A percentile compares a stretch with the other conserved stretches of the same genome.
phyloP scores from a whole-genome alignment of 2,113 vertebrate species.

The Microcebus ravelobensis region DNA sequence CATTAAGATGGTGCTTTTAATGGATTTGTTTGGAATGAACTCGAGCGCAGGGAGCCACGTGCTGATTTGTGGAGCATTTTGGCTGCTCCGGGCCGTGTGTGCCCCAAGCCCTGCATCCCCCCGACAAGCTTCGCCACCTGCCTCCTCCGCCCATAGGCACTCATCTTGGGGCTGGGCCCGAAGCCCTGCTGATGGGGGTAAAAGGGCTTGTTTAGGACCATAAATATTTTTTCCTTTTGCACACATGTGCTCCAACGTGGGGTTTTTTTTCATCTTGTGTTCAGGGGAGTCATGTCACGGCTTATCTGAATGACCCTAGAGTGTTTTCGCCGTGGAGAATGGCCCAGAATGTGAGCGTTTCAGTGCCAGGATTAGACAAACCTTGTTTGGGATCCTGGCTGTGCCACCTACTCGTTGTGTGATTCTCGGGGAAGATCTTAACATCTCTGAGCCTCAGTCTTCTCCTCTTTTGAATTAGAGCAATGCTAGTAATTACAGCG shows the following conservation, averaged over 20 bases:
- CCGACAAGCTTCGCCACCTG: too few species aligned
- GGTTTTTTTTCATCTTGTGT: not conserved
- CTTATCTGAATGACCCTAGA: not conserved
- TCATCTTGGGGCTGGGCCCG: not conserved
- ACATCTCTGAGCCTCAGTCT: not conserved
- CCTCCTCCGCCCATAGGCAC: not conserved
- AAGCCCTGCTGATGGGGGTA: not conserved
- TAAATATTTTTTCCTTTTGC: not conserved
- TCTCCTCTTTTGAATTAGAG: not conserved
- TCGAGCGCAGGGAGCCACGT: constrained; percentile 16
- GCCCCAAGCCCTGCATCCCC: not conserved
- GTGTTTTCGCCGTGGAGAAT: not conserved
- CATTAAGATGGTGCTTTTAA: constrained; percentile 78
- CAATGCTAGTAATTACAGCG: not conserved
- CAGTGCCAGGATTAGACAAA: not conserved
- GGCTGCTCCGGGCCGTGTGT: not conserved
- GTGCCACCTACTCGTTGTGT: not conserved
- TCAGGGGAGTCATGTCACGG: not conserved
- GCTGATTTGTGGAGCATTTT: constrained; percentile 46
- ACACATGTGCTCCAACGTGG: not conserved
- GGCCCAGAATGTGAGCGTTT: not conserved
- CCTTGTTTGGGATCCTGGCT: not conserved
- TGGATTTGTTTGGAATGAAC: constrained; percentile 77
- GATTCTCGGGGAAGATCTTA: not conserved
- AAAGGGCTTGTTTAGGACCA: not conserved